Base-by-base conservation (phyloP, 2,113 vertebrate species). In the Excalfactoria chinensis region DNA sequence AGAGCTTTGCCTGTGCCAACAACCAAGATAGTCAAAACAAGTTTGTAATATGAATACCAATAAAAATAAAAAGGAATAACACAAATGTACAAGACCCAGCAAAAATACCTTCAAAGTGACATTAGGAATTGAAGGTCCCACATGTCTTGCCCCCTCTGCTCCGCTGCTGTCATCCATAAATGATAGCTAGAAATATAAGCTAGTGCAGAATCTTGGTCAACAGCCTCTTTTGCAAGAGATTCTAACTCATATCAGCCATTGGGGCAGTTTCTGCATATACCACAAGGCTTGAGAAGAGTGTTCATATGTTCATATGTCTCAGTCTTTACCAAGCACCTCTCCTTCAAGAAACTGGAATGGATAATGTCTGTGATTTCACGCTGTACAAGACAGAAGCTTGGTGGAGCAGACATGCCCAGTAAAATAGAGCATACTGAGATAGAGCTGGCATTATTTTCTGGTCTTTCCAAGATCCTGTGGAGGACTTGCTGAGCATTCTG, bases 1-100 rank as follows among this genome's bases (percentile, higher is more conserved):
- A 67, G 3, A 73, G 17, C 20, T 6, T 49, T 90, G 34, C 7
- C 21, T 20, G 40, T 26, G 43, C 26, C 44, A 76, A 59, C 8
- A 84, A 74, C 81, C 13, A 37, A 93, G 53, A 84, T 78, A 68
- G 72, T 79, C 53, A 64, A 68, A 78, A 26, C 3, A 64, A 68
- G 14, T 2, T 15, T 11, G 2, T 60, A 56, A 60, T 32, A 51
- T 7, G 14, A 82, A 35, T 23, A 48, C 46, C 5, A 37, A 13
- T 16, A 23, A 85, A 86, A 82, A 44, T 11, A 37, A 43, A 90
- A 67, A 86, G 40, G 11, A n/a, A 51, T 62, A 83, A 3, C 44
- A 64, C 16, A 34, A 72, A 88, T 68, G 9, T 41, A 25, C 17
- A 44, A 32, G 1, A 1, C 78, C 58, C 68, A 43, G 11, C 43